A percentile compares a stretch with the other conserved stretches of the same genome.
These are phyloP conservation scores for Etia nguti DNA, from an alignment of 2,113 vertebrate genomes.

Conservation along the genomic window DNA sequence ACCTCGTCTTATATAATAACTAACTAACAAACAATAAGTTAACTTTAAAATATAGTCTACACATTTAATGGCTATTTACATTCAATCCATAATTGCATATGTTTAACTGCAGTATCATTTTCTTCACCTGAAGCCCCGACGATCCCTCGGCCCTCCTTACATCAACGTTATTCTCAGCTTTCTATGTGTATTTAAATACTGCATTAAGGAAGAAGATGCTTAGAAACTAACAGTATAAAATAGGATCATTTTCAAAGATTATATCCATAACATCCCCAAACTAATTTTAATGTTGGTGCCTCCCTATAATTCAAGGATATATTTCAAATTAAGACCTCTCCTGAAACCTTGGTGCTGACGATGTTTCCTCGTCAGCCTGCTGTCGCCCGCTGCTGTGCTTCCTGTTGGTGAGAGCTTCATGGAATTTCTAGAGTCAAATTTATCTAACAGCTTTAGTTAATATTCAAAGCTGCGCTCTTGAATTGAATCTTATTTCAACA, in stretches of 20 bases:
- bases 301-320: background rate
- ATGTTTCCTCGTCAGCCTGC: fast-evolving
- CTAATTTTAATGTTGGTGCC: background rate
- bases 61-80: fast-evolving
- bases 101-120: background rate
- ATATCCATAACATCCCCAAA: fast-evolving
- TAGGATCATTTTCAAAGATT: background rate
- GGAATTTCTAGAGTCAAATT: background rate
- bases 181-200: background rate
- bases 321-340: background rate
- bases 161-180: fast-evolving
- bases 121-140: background rate
- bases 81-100: fast-evolving
- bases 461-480: background rate
- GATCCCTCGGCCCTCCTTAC: background rate
- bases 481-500: background rate
- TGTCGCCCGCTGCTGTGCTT: background rate
- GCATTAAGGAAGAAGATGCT: background rate
- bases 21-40: background rate
- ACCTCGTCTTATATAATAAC: background rate
- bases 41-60: background rate
- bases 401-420: background rate
- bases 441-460: background rate
- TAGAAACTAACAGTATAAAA: background rate
- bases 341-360: background rate